phyloP scores from a whole-genome alignment of 2,888 invertebrate species.

The Lasioglossum lativentre region DNA sequence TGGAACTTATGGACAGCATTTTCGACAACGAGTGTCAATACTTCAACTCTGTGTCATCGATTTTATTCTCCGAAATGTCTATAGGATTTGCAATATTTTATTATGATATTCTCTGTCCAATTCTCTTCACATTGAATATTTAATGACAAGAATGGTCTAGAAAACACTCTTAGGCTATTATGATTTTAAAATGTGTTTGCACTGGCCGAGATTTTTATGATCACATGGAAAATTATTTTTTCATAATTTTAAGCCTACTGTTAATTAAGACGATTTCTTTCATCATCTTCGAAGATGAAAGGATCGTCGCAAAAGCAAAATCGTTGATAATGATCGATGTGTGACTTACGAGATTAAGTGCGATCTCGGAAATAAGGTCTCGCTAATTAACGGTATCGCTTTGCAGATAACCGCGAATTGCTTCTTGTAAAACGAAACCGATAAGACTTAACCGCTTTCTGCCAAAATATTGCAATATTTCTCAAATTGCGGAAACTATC shows the following conservation, averaged over 20 bases:
- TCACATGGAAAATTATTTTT: too few species aligned
- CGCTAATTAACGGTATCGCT: slow-evolving; percentile 1
- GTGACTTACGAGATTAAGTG: background rate
- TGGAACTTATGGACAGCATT: background rate
- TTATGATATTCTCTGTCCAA: too few species aligned
- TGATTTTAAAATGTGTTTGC: background rate
- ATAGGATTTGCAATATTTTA: too few species aligned
- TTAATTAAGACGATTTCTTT: background rate
- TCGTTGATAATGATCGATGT: background rate
- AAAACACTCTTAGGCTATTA: too few species aligned
- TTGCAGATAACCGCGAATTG: background rate
- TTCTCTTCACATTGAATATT: too few species aligned
- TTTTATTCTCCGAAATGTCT: too few species aligned
- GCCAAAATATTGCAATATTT: background rate
- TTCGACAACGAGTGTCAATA: background rate
- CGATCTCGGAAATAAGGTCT: slow-evolving; percentile 6
- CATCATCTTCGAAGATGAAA: background rate
- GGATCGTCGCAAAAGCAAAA: background rate
- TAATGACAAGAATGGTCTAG: too few species aligned
- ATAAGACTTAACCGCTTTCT: background rate
- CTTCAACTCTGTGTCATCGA: too few species aligned
- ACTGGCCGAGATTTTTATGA: background rate
- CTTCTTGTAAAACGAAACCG: background rate
- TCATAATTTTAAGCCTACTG: too few species aligned
- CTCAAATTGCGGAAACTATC: background rate